A percentile compares a stretch with the other conserved stretches of the same genome.
phyloP scores from a whole-genome alignment of 2,113 vertebrate genomes.

The Labeo rohita region DNA sequence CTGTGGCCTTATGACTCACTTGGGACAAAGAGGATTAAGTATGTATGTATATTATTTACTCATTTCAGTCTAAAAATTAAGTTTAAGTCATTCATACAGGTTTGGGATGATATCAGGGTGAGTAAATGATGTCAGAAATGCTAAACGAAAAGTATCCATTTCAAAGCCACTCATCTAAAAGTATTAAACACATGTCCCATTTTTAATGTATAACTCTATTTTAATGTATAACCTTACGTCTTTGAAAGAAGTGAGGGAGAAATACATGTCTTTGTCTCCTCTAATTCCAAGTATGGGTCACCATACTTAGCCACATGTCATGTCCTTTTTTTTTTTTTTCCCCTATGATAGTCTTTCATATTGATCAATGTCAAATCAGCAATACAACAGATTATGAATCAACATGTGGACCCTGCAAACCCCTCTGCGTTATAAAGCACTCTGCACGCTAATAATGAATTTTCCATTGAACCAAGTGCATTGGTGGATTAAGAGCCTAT shows the following conservation, averaged over 20 bases:
- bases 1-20: too few relatives aligned
- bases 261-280: not conserved
- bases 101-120: not conserved
- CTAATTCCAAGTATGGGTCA: too few relatives aligned
- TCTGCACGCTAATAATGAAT: constrained; percentile 17
- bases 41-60: too few relatives aligned
- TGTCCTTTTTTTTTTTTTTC: too few relatives aligned
- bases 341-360: not conserved
- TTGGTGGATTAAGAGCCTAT: not conserved
- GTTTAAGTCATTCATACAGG: not conserved
- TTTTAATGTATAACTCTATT: not conserved
- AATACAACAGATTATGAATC: not conserved
- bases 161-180: not conserved
- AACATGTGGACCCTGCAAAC: not conserved
- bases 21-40: too few relatives aligned
- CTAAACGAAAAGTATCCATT: not conserved
- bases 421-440: not conserved
- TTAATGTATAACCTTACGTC: not conserved
- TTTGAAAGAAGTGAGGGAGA: not conserved
- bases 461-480: not conserved
- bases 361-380: constrained; percentile 7
- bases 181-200: not conserved
- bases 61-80: not conserved
- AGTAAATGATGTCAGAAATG: not conserved
- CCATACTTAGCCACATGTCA: too few relatives aligned